These are phyloP conservation scores for Sardinella longiceps DNA, from an alignment of 2,797 vertebrate species.

Conservation along the genomic window DNA sequence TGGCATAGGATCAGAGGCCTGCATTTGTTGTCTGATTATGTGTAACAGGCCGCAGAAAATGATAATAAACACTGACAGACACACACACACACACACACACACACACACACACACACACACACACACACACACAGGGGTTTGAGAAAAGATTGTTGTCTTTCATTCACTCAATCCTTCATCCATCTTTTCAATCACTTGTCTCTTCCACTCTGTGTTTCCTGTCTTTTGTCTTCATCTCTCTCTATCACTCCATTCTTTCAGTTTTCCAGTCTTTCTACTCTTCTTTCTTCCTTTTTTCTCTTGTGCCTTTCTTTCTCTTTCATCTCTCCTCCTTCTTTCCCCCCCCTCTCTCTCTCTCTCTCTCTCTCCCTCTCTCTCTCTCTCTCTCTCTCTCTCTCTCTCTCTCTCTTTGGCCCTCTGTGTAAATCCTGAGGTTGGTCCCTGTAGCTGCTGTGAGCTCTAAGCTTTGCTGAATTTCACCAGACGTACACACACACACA, in stretches of 20 bases:
- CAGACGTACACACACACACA: no score
- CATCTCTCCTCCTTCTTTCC: no score
- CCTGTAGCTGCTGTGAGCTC: conserved; percentile 37
- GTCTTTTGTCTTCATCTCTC: no score
- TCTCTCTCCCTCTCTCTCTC: no score
- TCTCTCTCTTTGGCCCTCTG: conserved; percentile 32
- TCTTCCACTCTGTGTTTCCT: not conserved
- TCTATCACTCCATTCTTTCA: no score
- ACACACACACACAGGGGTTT: no score
- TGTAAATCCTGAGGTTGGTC: conserved; percentile 35
- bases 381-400: conserved; percentile 5
- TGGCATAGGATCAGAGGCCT: conserved; percentile 51
- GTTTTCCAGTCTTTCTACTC: no score
- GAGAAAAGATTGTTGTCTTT: not conserved
- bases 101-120: no score
- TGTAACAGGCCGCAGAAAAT: conserved; percentile 41
- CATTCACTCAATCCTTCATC: not conserved
- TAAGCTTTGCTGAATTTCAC: no score
- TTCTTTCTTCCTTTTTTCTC: no score
- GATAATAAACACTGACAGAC: conserved; percentile 2
- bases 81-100: not conserved
- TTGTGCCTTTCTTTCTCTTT: no score
- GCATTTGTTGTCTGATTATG: conserved; percentile 51
- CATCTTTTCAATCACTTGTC: not conserved
- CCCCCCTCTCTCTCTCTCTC: no score